Conservation (phyloP, 2,797 vertebrate genomes). For the Eulemur albifrons region DNA sequence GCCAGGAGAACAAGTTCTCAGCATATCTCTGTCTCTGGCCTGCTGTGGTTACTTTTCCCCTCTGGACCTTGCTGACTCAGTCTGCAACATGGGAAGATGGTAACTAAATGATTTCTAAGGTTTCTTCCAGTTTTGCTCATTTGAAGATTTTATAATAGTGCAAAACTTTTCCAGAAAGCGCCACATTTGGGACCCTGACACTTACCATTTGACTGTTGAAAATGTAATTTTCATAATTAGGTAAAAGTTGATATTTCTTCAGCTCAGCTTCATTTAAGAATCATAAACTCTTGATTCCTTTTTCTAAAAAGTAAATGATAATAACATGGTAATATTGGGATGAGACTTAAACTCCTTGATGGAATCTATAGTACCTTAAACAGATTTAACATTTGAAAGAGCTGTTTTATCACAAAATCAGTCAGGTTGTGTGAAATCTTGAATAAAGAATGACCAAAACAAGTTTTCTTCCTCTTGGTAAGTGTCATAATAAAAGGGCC, state of each 20-base stretch:
- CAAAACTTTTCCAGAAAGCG: not conserved
- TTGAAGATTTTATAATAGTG: not conserved
- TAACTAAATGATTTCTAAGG: not conserved
- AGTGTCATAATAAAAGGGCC: not conserved
- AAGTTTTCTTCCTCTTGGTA: not conserved
- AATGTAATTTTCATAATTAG: not conserved
- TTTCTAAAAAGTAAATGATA: conserved; percentile 8
- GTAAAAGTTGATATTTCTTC: not conserved
- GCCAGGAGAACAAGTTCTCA: not conserved
- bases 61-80: not conserved
- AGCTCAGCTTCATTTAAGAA: conserved; percentile 4
- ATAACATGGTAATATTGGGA: not conserved
- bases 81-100: not conserved
- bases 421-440: not conserved
- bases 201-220: not conserved
- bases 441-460: conserved; percentile 22
- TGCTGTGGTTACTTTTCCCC: not conserved
- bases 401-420: not conserved
- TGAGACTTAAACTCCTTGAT: not conserved
- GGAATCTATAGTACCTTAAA: not conserved
- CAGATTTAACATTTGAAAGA: not conserved
- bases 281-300: not conserved
- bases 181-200: not conserved
- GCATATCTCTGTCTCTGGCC: not conserved
- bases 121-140: not conserved